These are phyloP conservation scores for Euclidia mi DNA, from an alignment of 2,888 invertebrate genomes.

Conservation along the genomic window DNA sequence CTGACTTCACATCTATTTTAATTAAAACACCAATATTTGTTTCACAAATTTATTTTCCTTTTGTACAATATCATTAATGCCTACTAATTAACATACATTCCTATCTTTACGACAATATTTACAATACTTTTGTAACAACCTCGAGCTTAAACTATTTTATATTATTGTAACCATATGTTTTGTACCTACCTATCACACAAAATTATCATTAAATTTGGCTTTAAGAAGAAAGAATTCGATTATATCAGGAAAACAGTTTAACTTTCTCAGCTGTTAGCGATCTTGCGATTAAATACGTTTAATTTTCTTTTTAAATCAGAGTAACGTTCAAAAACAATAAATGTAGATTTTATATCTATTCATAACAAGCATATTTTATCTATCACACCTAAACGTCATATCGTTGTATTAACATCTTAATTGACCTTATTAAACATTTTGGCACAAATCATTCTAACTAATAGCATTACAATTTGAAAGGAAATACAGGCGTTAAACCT, in stretches of 20 bases:
- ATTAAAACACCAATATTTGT: conserved; percentile 16
- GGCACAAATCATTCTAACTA: conserved; percentile 20
- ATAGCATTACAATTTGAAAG: not conserved
- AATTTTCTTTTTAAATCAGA: not conserved
- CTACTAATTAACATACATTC: conserved; percentile 24
- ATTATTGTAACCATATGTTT: conserved; percentile 20
- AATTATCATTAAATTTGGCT: conserved; percentile 6
- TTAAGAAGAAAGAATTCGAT: not conserved
- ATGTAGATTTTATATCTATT: not conserved
- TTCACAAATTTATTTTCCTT: conserved; percentile 56
- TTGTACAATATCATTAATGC: conserved; percentile 57
- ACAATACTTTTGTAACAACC: conserved; percentile 75
- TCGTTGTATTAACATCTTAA: conserved; percentile 36
- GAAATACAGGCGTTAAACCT: not conserved
- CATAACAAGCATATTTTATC: conserved; percentile 7
- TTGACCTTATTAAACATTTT: conserved; percentile 43
- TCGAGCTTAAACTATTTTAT: conserved; percentile 67
- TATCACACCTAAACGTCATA: conserved; percentile 16
- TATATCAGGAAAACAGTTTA: conserved; percentile 2
- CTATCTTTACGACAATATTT: conserved; percentile 57
- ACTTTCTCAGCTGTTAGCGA: not conserved
- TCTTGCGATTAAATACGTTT: not conserved
- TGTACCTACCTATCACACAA: conserved; percentile 19
- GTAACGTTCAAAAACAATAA: conserved; percentile 1
- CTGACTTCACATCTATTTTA: too few species aligned